Conservation (phyloP, 37 sponge, comb jelly and placozoan genomes). For the Ephydatia muelleri region DNA sequence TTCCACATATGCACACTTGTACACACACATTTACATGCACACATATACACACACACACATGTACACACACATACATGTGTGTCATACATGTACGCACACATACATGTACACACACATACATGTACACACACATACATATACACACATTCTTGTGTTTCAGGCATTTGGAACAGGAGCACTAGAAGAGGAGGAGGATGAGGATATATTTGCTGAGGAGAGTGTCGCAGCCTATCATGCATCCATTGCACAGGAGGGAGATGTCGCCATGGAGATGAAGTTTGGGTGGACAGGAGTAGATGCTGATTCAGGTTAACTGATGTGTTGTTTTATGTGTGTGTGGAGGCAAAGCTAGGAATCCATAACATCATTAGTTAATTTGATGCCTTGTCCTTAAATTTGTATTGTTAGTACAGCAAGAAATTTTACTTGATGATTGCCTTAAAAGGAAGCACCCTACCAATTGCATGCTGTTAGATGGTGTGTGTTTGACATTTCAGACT, state of each 20-base stretch:
- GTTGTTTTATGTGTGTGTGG: background rate
- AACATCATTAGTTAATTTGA: too few relatives aligned
- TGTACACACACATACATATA: too few relatives aligned
- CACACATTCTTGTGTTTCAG: constrained; percentile 8
- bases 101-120: too few relatives aligned
- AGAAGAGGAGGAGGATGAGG: constrained; percentile 86
- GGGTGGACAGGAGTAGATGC: constrained; percentile 75
- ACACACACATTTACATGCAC: too few relatives aligned
- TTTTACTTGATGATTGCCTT: background rate
- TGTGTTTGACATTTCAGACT: background rate
- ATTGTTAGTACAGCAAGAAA: too few relatives aligned
- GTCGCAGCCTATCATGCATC: constrained; percentile 55
- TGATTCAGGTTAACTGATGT: constrained; percentile 30
- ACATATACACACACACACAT: too few relatives aligned
- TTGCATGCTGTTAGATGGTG: background rate
- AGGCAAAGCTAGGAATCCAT: background rate
- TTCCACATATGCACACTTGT: too few relatives aligned
- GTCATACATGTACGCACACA: too few relatives aligned
- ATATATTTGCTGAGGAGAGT: constrained; percentile 76
- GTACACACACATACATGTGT: too few relatives aligned
- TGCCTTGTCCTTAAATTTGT: too few relatives aligned
- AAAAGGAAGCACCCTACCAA: background rate
- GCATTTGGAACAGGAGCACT: constrained; percentile 96
- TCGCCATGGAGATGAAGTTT: constrained; percentile 43
- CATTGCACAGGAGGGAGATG: constrained; percentile 53